These are phyloP conservation scores for Pinna nobilis DNA, from an alignment of 1,140 invertebrate genomes.

Conservation along the genomic window DNA sequence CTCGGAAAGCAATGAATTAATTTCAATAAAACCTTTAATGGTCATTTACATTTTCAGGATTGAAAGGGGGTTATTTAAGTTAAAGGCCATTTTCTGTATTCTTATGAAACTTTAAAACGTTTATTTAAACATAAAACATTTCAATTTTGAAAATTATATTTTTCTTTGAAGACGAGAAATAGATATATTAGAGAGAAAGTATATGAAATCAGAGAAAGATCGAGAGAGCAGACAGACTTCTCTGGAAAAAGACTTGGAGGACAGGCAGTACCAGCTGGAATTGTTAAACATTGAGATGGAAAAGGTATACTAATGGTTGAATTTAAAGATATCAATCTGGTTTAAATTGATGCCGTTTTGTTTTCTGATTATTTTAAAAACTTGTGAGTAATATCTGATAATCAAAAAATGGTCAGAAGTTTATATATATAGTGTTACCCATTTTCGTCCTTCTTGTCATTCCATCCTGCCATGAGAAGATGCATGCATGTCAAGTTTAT, in stretches of 20 bases:
- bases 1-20: too few species aligned
- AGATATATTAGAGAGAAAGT: constrained; percentile 63
- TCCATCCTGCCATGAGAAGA: too few species aligned
- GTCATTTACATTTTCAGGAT: too few species aligned
- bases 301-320: constrained; percentile 18
- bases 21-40: too few species aligned
- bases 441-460: too few species aligned
- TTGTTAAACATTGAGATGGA: constrained; percentile 54
- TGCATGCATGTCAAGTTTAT: too few species aligned
- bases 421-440: neutral
- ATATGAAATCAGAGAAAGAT: constrained; percentile 55
- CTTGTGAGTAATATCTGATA: neutral
- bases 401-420: constrained; percentile 6
- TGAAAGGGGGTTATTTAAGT: too few species aligned
- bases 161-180: constrained; percentile 59
- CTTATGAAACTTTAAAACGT: too few species aligned
- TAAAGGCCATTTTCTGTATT: neutral
- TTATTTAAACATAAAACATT: too few species aligned
- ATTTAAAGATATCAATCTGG: neutral
- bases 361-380: neutral
- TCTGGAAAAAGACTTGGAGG: constrained; percentile 59
- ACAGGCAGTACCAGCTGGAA: constrained; percentile 50
- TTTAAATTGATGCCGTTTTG: neutral
- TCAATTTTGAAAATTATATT: too few species aligned
- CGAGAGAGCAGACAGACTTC: constrained; percentile 52